Base-by-base conservation (phyloP, 1,140 invertebrate genomes). In the Platyura marginata region DNA sequence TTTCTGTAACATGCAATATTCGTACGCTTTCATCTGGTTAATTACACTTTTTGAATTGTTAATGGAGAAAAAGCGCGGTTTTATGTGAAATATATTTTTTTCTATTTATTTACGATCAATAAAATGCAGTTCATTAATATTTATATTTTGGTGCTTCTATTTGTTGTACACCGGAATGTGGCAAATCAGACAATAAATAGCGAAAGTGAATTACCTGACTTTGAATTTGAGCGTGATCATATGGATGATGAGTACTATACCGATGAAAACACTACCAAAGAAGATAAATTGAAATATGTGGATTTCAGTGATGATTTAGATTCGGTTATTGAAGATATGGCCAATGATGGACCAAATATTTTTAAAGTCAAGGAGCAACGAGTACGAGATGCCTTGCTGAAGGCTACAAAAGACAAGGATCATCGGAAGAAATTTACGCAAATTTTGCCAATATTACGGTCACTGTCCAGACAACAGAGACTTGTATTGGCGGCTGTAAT, bases 381-480 rank as follows among this genome's bases (percentile, higher is more conserved):
- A 8, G n/a, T 47, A n/a, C 60, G 56, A 45, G 61, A 65, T 49
- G 61, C 65, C 13, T 62, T 71, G 19, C 44, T 65, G 3, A 51
- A 54, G 23, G 62, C 67, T 0, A 46, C 70, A 54, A 61, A 68
- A 46, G 58, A 57, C 41, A 65, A 63, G 33, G 66, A 67, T 16
- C 60, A 66, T 10, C 61, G 61, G 41, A 58, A 57, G 29, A 70
- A 68, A 48, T 69, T 72, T 41, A 63, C 63, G 6, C 65, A 74
- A 53, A 67, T 75, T 8, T 57, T 77, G 50, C 74, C 75, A n/a
- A 75, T 75, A 35, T 57, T 76, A 32, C 66, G 74, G 39, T 66
- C 64, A 5, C 67, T 77, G 62, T 70, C 72, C 1, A 64, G 66
- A 0, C 62, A 67, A 11, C 75, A 75, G 51, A 57, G 72, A 21